Conservation (phyloP, 2,888 invertebrate genomes). For the Tetranychus piercei region DNA sequence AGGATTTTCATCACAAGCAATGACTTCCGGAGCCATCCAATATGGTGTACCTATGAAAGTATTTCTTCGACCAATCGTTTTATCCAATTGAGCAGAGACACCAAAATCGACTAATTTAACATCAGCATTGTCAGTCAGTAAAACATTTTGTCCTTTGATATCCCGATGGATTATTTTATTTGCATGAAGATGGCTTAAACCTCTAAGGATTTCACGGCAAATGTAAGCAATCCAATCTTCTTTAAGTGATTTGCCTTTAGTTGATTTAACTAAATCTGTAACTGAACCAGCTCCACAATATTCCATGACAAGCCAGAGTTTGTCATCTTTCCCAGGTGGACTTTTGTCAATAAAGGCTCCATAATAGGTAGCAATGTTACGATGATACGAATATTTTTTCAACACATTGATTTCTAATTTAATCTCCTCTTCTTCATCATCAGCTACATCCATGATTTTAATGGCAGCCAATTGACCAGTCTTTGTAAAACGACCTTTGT, state of each 20-base stretch:
- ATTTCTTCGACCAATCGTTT: conserved; percentile 94
- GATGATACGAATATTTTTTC: conserved; percentile 93
- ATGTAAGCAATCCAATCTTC: conserved; percentile 99
- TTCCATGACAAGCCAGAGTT: conserved; percentile 99
- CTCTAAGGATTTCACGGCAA: conserved; percentile 56
- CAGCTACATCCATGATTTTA: conserved; percentile 99
- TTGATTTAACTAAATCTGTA: conserved; percentile 96
- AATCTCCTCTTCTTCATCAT: conserved; percentile 99
- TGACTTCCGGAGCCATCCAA: conserved; percentile 98
- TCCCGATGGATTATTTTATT: conserved; percentile 71
- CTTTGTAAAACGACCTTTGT: conserved; percentile 99
- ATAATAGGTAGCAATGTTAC: conserved; percentile 99
- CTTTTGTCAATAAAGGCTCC: conserved; percentile 99
- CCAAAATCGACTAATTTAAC: conserved; percentile 99
- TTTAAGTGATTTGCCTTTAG: conserved; percentile 89
- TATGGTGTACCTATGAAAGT: conserved; percentile 97
- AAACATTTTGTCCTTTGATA: conserved; percentile 97
- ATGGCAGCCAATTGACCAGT: conserved; percentile 99
- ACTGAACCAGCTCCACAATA: conserved; percentile 98
- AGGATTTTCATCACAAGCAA: conserved; percentile 98
- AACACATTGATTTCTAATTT: conserved; percentile 98
- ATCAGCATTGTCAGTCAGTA: conserved; percentile 97
- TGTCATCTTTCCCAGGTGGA: conserved; percentile 95
- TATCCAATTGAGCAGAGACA: conserved; percentile 93
- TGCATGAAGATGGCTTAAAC: conserved; percentile 9